phyloP scores from a whole-genome alignment of 2,113 vertebrate species.

The Hystrix cristata region DNA sequence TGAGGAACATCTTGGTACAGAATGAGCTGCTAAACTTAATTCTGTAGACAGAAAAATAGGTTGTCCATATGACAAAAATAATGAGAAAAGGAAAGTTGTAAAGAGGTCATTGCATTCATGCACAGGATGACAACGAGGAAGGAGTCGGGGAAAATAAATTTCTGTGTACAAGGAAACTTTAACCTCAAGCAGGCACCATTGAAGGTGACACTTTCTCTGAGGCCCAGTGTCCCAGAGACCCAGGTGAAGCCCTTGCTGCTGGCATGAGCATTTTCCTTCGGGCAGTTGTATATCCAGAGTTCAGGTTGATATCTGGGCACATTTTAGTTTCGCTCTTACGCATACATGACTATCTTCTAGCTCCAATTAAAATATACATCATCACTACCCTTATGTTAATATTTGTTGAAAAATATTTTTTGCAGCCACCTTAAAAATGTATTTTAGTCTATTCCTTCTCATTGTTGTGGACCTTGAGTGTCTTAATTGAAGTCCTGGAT shows the following conservation, averaged over 20 bases:
- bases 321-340: not conserved
- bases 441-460: not conserved
- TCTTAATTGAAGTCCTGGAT: not conserved
- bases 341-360: not conserved
- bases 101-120: not conserved
- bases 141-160: not conserved
- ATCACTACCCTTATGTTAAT: not conserved
- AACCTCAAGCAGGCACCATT: not conserved
- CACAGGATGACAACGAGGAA: not conserved
- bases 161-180: not conserved
- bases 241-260: not conserved
- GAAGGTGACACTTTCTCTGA: not conserved
- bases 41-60: not conserved
- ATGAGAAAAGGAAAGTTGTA: not conserved
- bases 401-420: slow-evolving; percentile 56
- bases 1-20: not conserved
- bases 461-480: not conserved
- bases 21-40: not conserved
- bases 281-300: not conserved
- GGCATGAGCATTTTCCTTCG: not conserved
- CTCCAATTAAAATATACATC: not conserved
- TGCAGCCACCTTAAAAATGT: not conserved
- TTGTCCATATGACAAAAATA: not conserved
- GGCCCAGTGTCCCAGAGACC: not conserved
- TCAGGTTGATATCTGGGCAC: not conserved